Evolutionary conservation across 1,140 invertebrate genomes (phyloP).

Genomic region (Philaenus spumarius): DNA sequence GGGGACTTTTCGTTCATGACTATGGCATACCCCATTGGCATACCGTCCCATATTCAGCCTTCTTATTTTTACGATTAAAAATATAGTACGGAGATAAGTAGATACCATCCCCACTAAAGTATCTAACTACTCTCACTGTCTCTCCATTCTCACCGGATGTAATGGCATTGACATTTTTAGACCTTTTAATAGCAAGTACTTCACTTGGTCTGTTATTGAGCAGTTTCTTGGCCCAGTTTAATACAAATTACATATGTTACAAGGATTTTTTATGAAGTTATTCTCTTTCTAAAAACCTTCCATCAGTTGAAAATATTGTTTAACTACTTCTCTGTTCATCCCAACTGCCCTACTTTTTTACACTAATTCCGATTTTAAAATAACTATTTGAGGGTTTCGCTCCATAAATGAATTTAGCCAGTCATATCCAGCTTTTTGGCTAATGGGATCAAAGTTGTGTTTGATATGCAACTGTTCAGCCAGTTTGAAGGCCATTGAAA

Average conservation of each 20-base stretch:
- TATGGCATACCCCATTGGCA: slow-evolving; percentile 32
- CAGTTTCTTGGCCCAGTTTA: slow-evolving; percentile 31
- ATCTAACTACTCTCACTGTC: slow-evolving; percentile 29
- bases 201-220: slow-evolving; percentile 30
- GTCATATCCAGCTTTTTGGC: slow-evolving; percentile 24
- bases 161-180: slow-evolving; percentile 24
- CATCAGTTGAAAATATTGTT: slow-evolving; percentile 20
- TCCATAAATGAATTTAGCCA: slow-evolving; percentile 25
- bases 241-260: slow-evolving; percentile 30
- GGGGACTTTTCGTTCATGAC: too few relatives aligned
- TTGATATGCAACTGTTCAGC: neutral
- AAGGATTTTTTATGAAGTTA: slow-evolving; percentile 29
- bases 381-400: slow-evolving; percentile 20
- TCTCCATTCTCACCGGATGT: slow-evolving; percentile 30
- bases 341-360: slow-evolving; percentile 25
- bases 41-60: slow-evolving; percentile 28
- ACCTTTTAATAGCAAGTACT: too few relatives aligned
- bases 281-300: slow-evolving; percentile 20
- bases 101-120: slow-evolving; percentile 26
- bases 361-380: slow-evolving; percentile 32
- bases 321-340: slow-evolving; percentile 28
- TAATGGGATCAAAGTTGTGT: slow-evolving; percentile 4
- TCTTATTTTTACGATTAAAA: slow-evolving; percentile 28
- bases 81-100: slow-evolving; percentile 28
- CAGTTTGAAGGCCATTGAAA: neutral